phyloP scores from a whole-genome alignment of 2,797 vertebrate genomes.

The Macropus fuliginosus region DNA sequence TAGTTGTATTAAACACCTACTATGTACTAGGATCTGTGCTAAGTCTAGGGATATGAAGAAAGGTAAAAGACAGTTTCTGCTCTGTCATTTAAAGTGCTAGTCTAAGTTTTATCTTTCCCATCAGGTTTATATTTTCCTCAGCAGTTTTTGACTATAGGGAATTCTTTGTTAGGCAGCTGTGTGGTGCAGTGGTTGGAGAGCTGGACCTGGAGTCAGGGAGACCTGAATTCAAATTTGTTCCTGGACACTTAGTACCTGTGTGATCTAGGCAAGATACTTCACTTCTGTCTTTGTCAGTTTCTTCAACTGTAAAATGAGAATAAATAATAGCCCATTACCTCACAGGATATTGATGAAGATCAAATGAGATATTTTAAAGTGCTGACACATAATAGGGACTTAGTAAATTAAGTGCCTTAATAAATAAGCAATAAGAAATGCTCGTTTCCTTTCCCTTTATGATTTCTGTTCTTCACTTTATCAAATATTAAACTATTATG shows the following conservation, averaged over 20 bases:
- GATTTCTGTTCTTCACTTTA: neutral
- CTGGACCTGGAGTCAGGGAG: neutral
- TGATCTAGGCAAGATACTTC: neutral
- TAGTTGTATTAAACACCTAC: neutral
- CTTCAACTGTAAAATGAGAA: neutral
- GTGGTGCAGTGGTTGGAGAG: neutral
- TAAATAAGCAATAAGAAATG: neutral
- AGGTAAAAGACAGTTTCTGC: neutral
- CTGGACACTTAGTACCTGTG: neutral
- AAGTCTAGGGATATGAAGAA: neutral
- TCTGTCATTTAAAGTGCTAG: neutral
- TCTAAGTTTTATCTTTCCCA: neutral
- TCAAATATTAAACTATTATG: neutral
- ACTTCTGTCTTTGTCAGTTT: neutral
- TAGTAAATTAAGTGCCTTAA: neutral
- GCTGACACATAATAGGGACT: neutral
- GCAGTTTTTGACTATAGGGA: neutral
- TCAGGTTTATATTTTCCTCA: neutral
- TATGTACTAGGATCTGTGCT: neutral
- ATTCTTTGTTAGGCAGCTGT: neutral
- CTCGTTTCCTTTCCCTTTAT: neutral
- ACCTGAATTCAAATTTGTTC: neutral
- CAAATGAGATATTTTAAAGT: neutral
- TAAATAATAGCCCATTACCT: neutral
- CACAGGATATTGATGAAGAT: neutral